Evolutionary conservation across 2,797 vertebrate genomes (phyloP).

Genomic region (Clarias fuscus): DNA sequence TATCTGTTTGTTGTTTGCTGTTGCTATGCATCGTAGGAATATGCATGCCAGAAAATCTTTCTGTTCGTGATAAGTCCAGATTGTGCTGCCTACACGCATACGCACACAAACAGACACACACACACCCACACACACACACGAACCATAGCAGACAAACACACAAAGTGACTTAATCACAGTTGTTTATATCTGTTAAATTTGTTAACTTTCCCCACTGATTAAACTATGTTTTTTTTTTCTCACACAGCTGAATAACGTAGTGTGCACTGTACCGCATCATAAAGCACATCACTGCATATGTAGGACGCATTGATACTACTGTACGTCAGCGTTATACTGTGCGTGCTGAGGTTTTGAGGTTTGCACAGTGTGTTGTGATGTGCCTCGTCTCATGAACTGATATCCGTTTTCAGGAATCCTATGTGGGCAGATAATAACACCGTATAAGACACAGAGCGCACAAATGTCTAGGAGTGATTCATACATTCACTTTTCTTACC

Average conservation of each 20-base stretch:
- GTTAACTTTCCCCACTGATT: background rate
- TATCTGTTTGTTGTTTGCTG: too few relatives aligned
- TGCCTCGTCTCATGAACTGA: background rate
- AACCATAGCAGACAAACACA: too few relatives aligned
- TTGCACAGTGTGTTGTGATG: background rate
- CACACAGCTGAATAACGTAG: background rate
- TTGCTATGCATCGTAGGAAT: background rate
- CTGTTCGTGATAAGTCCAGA: background rate
- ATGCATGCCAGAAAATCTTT: background rate
- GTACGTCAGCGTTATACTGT: background rate
- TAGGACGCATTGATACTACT: background rate
- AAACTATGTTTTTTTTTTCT: background rate
- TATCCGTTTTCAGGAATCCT: background rate
- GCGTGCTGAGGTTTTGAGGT: background rate
- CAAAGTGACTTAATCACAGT: conserved; percentile 9
- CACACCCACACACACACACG: background rate
- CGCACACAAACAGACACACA: too few relatives aligned
- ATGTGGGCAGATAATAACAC: background rate
- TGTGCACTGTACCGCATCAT: background rate
- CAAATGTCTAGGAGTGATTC: background rate
- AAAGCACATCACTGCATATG: background rate
- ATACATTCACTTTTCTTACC: too few relatives aligned
- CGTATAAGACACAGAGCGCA: background rate
- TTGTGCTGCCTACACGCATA: background rate
- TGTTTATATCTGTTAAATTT: background rate